A percentile compares a stretch with the other conserved stretches of the same genome.
phyloP scores from a whole-genome alignment of 1,140 invertebrate species.

The Tetranychus urticae region DNA sequence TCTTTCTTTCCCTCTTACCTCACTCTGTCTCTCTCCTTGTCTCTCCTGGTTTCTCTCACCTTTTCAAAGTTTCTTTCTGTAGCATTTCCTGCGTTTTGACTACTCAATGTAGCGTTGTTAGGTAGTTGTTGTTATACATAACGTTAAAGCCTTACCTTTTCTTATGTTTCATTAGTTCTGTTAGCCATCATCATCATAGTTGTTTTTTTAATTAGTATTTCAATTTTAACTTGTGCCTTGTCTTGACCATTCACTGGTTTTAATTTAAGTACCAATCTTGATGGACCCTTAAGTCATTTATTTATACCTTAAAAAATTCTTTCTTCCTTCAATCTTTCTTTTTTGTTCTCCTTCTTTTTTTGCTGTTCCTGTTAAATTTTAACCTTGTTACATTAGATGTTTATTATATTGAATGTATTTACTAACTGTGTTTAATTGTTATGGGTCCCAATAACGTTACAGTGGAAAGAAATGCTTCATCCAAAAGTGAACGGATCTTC shows the following conservation, averaged over 20 bases:
- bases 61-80: neutral
- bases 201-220: neutral
- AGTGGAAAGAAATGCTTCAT: neutral
- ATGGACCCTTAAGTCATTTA: too few species aligned
- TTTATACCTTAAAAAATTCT: too few species aligned
- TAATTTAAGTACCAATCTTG: too few species aligned
- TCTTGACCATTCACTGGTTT: too few species aligned
- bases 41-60: neutral
- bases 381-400: neutral
- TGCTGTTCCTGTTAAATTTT: neutral
- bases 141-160: too few species aligned
- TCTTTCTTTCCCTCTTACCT: neutral
- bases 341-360: neutral
- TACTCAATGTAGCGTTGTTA: too few species aligned
- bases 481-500: conserved; percentile 38
- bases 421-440: neutral
- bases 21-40: neutral
- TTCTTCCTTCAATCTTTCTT: neutral
- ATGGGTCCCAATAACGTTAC: neutral
- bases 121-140: too few species aligned
- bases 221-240: neutral
- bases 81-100: neutral
- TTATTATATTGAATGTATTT: neutral
- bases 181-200: too few species aligned
- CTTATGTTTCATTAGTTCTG: too few species aligned